Evolutionary conservation across 2,888 invertebrate genomes (phyloP), one percentile per base, ranked within the genome.

Genomic region (Diplazon laetatorius): DNA sequence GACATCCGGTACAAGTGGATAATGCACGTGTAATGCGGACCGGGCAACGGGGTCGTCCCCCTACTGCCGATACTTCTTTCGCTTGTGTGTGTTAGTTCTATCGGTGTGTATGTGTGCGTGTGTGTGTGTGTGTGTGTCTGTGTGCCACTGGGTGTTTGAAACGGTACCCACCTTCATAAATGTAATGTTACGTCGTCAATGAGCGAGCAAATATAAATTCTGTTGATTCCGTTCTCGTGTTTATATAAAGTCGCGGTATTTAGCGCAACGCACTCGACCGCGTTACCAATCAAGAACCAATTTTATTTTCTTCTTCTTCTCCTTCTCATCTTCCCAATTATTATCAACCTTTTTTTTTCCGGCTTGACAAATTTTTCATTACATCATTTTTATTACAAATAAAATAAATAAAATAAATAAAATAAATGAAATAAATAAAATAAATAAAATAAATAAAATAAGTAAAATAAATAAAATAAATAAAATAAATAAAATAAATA

Each of bases 131-230:
- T 66, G 35, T 60, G 42, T 69, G 63, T 71, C 62, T 72, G 44
- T 76, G 66, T 62, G 75, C 78, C 78, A 80, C 74, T 73, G 78
- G 78, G 74, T 55, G 63, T 68, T 62, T 70, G 55, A 63, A 78
- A 78, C 80, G 75, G 80, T 75, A 78, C 74, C 68, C 75, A 71
- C 48, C 37, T 52, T 52, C 78, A 75, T 80, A 70, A 80, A 71
- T 71, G 62, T 65, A 70, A 74, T 71, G 65, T 78, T 70, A 62
- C 30, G 71, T 60, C 63, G 48, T 44, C 42, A 66, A 55, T 16
- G 50, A 55, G 52, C 12, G 71, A 65, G 59, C 55, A 35, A 63
- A 70, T 48, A 46, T 46, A 62, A 62, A 50, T 50, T 30, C 65
- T 55, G n/a, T n/a, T n/a, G n/a, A n/a, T n/a, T n/a, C 46, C 14